phyloP scores from a whole-genome alignment of 2,888 invertebrate species.

The Aleiodes leptofemur region DNA sequence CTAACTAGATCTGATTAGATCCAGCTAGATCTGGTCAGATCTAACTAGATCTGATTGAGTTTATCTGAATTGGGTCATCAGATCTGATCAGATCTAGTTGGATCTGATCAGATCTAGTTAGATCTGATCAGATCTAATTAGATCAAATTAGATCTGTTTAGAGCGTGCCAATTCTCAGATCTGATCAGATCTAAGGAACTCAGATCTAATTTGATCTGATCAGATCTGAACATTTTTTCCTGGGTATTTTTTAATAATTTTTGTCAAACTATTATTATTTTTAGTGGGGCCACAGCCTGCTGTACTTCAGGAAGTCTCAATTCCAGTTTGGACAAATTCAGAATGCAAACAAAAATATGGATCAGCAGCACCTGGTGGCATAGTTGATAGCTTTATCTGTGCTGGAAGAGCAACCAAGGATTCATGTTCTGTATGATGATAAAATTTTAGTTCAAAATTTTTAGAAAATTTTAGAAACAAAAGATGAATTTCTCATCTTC shows the following conservation, averaged over 20 bases:
- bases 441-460: conserved; percentile 54
- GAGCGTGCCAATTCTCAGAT: no score
- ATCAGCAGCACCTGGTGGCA: conserved; percentile 91
- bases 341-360: conserved; percentile 90
- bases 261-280: conserved; percentile 34
- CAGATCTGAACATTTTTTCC: no score
- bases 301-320: conserved; percentile 87
- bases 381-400: conserved; percentile 91
- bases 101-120: no score
- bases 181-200: no score
- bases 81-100: no score
- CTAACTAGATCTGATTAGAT: no score
- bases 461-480: not conserved
- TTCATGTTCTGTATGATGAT: conserved; percentile 88
- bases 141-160: no score
- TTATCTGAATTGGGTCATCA: no score
- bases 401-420: conserved; percentile 90
- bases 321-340: conserved; percentile 88
- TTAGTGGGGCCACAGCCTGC: conserved; percentile 89
- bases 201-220: no score
- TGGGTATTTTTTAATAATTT: conserved; percentile 37
- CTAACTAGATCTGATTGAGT: no score
- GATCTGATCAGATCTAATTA: no score
- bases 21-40: no score
- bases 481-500: not conserved